Evolutionary conservation across 2,888 invertebrate species (phyloP).

Genomic region (Thalpophila matura): DNA sequence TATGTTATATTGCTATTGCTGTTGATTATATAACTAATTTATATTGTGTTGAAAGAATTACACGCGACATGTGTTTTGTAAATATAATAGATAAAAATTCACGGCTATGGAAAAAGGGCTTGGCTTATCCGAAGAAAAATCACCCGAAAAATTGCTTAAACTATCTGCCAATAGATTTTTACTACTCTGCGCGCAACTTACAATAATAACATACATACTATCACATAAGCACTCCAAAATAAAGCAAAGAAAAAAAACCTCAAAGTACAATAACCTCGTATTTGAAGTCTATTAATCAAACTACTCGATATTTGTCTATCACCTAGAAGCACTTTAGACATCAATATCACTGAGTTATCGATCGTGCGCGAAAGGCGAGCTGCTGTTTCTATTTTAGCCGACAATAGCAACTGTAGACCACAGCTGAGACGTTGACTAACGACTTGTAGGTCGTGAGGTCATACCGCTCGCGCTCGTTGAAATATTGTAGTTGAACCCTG

Average conservation of each 20-base stretch:
- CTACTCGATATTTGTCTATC: constrained; percentile 8
- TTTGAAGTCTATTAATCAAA: not conserved
- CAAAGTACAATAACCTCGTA: not conserved
- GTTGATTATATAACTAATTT: constrained; percentile 31
- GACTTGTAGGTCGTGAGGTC: constrained; percentile 40
- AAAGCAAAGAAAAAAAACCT: no score
- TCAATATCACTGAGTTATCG: constrained; percentile 18
- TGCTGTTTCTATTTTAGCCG: constrained; percentile 7
- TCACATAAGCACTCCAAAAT: no score
- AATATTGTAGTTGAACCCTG: constrained; percentile 14
- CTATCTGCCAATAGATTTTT: no score
- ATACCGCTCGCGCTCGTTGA: not conserved
- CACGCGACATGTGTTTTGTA: constrained; percentile 13
- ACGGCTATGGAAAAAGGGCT: not conserved
- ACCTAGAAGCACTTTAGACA: constrained; percentile 16
- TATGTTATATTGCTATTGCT: not conserved
- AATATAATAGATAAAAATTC: not conserved
- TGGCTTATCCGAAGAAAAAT: no score
- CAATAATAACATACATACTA: no score
- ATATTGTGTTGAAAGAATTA: constrained; percentile 30
- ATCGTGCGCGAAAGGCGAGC: constrained; percentile 12
- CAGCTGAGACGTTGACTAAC: constrained; percentile 25
- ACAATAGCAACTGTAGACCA: constrained; percentile 9
- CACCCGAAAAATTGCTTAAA: no score
- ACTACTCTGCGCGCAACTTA: no score